phyloP scores from a whole-genome alignment of 2,888 invertebrate species.

The Nemoura dubitans region DNA sequence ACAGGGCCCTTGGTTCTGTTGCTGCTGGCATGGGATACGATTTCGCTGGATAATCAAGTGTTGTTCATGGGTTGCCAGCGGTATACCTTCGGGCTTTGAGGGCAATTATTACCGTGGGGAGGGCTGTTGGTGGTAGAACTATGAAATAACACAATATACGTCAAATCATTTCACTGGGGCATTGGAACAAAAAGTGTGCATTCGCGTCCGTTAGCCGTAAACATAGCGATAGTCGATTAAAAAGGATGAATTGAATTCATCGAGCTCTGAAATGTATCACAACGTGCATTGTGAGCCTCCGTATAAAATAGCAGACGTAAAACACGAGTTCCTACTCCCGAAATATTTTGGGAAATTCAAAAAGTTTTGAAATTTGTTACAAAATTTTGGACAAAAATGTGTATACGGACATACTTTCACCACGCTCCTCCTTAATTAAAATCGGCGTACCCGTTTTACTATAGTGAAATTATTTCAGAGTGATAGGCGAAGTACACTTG shows the following conservation, averaged over 20 bases:
- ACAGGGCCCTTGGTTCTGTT: not conserved
- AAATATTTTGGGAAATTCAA: too few relatives aligned
- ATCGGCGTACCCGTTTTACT: too few relatives aligned
- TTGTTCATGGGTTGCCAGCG: not conserved
- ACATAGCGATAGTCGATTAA: not conserved
- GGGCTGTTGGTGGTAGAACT: not conserved
- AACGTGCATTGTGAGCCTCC: not conserved
- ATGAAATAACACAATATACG: not conserved
- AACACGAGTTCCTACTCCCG: too few relatives aligned
- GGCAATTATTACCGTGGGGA: not conserved
- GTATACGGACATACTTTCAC: too few relatives aligned
- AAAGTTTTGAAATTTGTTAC: too few relatives aligned
- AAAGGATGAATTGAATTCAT: not conserved
- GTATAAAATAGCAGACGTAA: too few relatives aligned
- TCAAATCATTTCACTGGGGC: not conserved
- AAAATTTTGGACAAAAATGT: too few relatives aligned
- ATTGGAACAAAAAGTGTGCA: not conserved
- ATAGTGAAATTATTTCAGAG: too few relatives aligned
- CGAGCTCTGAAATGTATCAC: not conserved
- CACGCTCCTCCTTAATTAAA: too few relatives aligned
- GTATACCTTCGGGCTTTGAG: too few relatives aligned
- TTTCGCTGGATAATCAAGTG: not conserved
- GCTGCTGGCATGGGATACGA: not conserved
- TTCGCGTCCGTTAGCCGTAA: not conserved
- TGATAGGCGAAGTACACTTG: too few relatives aligned